Conservation (phyloP, 2,797 vertebrate species). For the Gymnodraco acuticeps region DNA sequence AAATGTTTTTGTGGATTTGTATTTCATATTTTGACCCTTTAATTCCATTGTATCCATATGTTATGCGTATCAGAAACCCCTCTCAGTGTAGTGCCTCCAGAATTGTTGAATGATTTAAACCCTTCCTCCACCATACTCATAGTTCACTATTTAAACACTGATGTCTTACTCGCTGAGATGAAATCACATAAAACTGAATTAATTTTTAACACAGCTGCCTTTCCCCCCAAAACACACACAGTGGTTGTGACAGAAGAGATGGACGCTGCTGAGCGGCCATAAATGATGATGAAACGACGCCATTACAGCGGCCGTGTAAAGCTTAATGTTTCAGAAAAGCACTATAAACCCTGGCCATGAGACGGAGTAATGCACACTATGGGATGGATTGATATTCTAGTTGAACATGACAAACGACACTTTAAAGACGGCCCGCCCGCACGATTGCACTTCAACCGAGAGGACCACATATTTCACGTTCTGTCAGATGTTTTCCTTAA, state of each 20-base stretch:
- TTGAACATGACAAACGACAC: constrained; percentile 76
- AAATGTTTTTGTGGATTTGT: background rate
- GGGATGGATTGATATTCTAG: constrained; percentile 73
- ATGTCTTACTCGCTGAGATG: constrained; percentile 1
- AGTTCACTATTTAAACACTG: constrained; percentile 1
- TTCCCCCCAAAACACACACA: constrained; percentile 27
- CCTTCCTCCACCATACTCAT: background rate
- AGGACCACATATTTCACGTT: constrained; percentile 61
- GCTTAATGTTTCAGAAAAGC: constrained; percentile 73
- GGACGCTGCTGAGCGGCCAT: constrained; percentile 34
- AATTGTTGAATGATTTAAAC: background rate
- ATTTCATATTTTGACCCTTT: background rate
- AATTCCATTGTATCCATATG: background rate
- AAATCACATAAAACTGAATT: constrained; percentile 36
- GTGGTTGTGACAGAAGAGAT: constrained; percentile 42
- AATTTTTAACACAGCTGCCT: constrained; percentile 29
- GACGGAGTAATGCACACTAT: constrained; percentile 35
- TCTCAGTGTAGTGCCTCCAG: background rate
- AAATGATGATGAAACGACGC: constrained; percentile 70
- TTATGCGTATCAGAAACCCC: background rate
- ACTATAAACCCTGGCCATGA: constrained; percentile 36
- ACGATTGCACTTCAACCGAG: constrained; percentile 64
- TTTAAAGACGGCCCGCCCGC: constrained; percentile 72
- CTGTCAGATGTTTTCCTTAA: constrained; percentile 76
- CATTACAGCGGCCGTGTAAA: constrained; percentile 60